Conservation (phyloP, 2,888 invertebrate species). For the Oligia fasciuncula region DNA sequence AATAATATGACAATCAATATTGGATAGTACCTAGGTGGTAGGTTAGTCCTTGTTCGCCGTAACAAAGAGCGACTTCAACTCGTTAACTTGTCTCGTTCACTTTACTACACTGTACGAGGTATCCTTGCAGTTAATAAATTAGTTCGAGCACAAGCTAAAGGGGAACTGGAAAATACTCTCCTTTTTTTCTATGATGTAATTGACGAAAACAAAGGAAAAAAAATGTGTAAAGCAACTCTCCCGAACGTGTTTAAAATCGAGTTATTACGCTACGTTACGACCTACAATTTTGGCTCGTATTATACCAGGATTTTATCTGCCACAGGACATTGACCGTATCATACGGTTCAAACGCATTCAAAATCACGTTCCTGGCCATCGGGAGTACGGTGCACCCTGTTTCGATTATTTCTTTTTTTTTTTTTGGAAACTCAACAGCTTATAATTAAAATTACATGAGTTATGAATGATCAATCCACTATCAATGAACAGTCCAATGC, state of each 20-base stretch:
- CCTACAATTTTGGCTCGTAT: background rate
- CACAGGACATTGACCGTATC: background rate
- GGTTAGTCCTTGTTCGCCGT: background rate
- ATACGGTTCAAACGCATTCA: background rate
- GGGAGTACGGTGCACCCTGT: background rate
- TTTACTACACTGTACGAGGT: slow-evolving; percentile 11
- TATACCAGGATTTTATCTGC: background rate
- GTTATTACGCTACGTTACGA: too few relatives aligned
- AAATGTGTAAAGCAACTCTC: background rate
- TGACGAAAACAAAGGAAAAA: background rate
- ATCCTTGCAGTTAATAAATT: slow-evolving; percentile 21
- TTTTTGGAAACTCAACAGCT: too few relatives aligned
- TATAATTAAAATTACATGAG: too few relatives aligned
- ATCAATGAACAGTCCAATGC: too few relatives aligned
- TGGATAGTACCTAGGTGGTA: background rate
- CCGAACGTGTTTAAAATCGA: background rate
- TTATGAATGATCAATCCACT: too few relatives aligned
- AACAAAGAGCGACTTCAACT: background rate
- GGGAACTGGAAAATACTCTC: background rate
- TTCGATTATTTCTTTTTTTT: background rate
- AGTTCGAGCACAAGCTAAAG: background rate
- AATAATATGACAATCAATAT: background rate
- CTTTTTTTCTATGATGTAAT: background rate
- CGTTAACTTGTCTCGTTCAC: background rate
- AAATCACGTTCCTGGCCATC: background rate